phyloP scores from a whole-genome alignment of 1,140 invertebrate species.

The Pygmarrhopalites habei region DNA sequence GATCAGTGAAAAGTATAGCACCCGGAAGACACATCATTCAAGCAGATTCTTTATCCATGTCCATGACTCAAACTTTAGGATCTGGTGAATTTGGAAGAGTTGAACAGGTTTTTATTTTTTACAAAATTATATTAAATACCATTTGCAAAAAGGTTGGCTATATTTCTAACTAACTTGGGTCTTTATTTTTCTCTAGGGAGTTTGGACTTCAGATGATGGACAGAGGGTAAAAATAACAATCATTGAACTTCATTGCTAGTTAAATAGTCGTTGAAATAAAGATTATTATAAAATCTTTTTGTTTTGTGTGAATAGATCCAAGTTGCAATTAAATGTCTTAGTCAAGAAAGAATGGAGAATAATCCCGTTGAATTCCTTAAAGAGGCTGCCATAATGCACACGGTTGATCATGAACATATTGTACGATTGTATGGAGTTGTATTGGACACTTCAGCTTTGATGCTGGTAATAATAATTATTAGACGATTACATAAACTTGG shows the following conservation, averaged over 20 bases:
- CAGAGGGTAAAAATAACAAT: slow-evolving; percentile 57
- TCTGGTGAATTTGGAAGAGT: slow-evolving; percentile 96
- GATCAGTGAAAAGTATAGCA: slow-evolving; percentile 44
- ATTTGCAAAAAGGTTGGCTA: no score
- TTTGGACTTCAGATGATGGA: slow-evolving; percentile 89
- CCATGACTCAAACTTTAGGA: slow-evolving; percentile 88
- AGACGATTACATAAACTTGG: no score
- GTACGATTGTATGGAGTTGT: slow-evolving; percentile 96
- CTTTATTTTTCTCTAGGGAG: no score
- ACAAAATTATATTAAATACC: no score
- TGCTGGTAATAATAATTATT: no score
- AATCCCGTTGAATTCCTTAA: slow-evolving; percentile 95
- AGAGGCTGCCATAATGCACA: slow-evolving; percentile 96
- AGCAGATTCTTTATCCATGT: slow-evolving; percentile 82
- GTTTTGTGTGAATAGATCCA: slow-evolving; percentile 63
- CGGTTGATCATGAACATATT: slow-evolving; percentile 93
- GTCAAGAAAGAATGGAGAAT: slow-evolving; percentile 85
- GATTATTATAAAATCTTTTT: background rate
- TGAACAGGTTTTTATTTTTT: no score
- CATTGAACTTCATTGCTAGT: background rate
- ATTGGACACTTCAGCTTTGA: slow-evolving; percentile 83
- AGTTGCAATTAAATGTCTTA: slow-evolving; percentile 95
- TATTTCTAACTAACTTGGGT: no score
- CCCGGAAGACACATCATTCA: slow-evolving; percentile 94
- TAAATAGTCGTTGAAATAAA: background rate